Base-by-base conservation (phyloP, 2,888 invertebrate genomes). In the Acrocyrtus sp. region DNA sequence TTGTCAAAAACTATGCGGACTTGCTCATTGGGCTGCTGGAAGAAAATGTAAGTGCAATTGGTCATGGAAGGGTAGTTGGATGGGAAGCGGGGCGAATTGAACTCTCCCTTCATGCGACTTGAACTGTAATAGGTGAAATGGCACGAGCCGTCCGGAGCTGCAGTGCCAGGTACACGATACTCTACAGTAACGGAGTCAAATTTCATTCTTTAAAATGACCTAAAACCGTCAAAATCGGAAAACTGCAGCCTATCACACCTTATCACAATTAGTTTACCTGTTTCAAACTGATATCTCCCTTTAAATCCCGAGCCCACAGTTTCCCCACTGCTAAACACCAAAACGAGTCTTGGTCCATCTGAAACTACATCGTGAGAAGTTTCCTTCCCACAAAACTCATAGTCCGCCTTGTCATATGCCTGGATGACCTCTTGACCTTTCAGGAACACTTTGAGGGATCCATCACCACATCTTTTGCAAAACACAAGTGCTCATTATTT, bases 71-170 rank as follows among this genome's bases (percentile, higher is more conserved):
- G 97, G 88, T 98, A 98, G 87, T 95, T 94, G 83, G 95, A 94
- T 83, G 97, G 97, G 88, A 95, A 96, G 75, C 96, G 90, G 22
- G 97, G 97, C 62, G 96, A 96, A 86, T 98, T 98, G 85, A 97
- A 93, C 83, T 95, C 94, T 58, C 96, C 96, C 73, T 90, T 90
- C 85, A 94, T 94, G 83, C 91, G 90, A 47, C 94, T 92, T 81
- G 91, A 90, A 84, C 95, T 95, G 81, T 90, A 89, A 86, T 97
- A 98, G 12, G 94, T 92, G 85, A 97, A 98, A 74, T 91, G 91
- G 85, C 97, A 98, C 50, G 82, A 91, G 73, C 95, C 95, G 82
- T 94, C 93, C 5, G 95, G 95, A 24, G 96, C 93, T 24, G 96
- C 93, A 0, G 96, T 96, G 54, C 97, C 97, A 61, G 96, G 95